Conservation (phyloP, 2,797 vertebrate species). For the Hemitrygon akajei region DNA sequence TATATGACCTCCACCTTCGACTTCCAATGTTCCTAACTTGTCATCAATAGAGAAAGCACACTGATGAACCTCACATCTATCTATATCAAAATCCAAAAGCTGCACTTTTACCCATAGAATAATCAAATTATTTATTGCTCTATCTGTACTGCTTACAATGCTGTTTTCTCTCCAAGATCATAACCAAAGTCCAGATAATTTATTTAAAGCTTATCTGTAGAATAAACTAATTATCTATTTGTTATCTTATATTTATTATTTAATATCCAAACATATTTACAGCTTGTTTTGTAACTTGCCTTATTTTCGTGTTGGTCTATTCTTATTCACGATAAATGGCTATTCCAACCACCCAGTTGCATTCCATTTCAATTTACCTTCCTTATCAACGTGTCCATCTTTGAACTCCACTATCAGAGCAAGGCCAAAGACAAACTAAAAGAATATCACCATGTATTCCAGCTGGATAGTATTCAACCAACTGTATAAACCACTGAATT, state of each 20-base stretch:
- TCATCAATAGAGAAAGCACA: neutral
- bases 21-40: neutral
- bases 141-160: neutral
- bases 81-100: neutral
- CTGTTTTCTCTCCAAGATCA: neutral
- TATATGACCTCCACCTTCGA: neutral
- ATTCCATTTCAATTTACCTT: no score
- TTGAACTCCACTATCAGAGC: no score
- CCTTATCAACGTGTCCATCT: no score
- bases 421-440: no score
- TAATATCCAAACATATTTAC: neutral
- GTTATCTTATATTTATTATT: neutral
- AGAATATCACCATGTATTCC: no score
- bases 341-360: no score
- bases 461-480: no score
- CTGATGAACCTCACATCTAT: neutral
- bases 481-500: no score
- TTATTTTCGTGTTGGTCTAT: neutral
- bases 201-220: neutral
- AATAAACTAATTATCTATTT: neutral
- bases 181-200: neutral
- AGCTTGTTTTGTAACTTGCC: neutral
- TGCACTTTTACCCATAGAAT: neutral
- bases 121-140: neutral
- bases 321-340: neutral